phyloP scores from a whole-genome alignment of 2,797 vertebrate genomes.

The Hypotaenidia philippensis region DNA sequence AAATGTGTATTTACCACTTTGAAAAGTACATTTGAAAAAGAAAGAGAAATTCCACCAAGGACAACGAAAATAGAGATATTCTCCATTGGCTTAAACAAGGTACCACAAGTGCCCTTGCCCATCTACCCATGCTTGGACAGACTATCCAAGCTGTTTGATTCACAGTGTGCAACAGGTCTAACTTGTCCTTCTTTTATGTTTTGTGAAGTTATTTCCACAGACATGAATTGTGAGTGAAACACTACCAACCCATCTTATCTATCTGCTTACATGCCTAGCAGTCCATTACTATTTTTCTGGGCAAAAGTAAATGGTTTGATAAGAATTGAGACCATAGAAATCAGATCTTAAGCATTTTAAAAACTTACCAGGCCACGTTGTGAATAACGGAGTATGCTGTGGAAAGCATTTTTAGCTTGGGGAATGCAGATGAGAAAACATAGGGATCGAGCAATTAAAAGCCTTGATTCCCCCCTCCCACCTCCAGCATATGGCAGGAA shows the following conservation, averaged over 20 bases:
- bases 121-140: not conserved
- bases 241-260: not conserved
- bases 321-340: not conserved
- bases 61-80: not conserved
- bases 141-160: not conserved
- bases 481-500: slow-evolving; percentile 76
- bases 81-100: not conserved
- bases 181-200: not conserved
- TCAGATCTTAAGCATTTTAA: not conserved
- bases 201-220: not conserved
- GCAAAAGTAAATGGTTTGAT: not conserved
- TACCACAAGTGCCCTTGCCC: not conserved
- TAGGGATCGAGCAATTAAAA: slow-evolving; percentile 67
- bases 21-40: not conserved
- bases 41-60: not conserved
- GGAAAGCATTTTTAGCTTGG: slow-evolving; percentile 61
- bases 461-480: slow-evolving; percentile 60
- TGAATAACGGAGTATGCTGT: slow-evolving; percentile 2
- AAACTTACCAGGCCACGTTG: not conserved
- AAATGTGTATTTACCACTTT: not conserved
- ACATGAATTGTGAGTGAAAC: not conserved
- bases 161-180: not conserved
- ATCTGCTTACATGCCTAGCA: not conserved
- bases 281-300: not conserved
- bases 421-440: slow-evolving; percentile 66